Base-by-base conservation (phyloP, 1,140 invertebrate genomes). In the Halesus radiatus region DNA sequence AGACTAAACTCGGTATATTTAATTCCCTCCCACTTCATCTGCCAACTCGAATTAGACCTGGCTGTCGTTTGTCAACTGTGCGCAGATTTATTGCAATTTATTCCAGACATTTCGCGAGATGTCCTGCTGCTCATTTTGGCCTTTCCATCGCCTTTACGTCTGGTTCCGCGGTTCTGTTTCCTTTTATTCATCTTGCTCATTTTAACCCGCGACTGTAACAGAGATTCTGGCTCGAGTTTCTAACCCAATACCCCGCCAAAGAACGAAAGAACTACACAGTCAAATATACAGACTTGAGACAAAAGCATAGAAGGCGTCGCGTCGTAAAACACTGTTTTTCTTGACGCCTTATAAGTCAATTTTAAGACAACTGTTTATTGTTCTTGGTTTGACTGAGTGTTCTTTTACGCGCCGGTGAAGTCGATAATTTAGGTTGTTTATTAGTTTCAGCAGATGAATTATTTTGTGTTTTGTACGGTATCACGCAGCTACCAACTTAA, bases 41-140 rank as follows among this genome's bases (percentile, higher is more conserved):
- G 68, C 68, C 68, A 52, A 23, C 54, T 75, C 26, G 29, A 75
- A 75, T 75, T 75, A 75, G 53, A 56, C 72, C 60, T 29, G 72
- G 23, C 53, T 56, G 72, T 58, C 72, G 54, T 58, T 58, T 75
- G 72, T 75, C 72, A 72, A 75, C 53, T 75, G 64, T 53, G 53
- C 53, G 53, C 70, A 56, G 70, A 74, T 74, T 74, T 74, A 74
- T 74, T 26, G 70, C 70, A 29, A 75, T 75, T 22, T 75, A 56
- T 56, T 29, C 72, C 72, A 75, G 72, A 75, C 72, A 75, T 75
- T 72, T 75, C 72, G 54, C 72, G n/a, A 37, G 2, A 45, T 37
- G 72, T 75, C 72, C 23, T 32, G 26, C 8, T 75, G 50, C 29
- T 72, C 68, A 22, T 74, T 74, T 74, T 74, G 22, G 50, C 70